phyloP scores from a whole-genome alignment of 2,113 vertebrate genomes.

The Shinisaurus crocodilurus region DNA sequence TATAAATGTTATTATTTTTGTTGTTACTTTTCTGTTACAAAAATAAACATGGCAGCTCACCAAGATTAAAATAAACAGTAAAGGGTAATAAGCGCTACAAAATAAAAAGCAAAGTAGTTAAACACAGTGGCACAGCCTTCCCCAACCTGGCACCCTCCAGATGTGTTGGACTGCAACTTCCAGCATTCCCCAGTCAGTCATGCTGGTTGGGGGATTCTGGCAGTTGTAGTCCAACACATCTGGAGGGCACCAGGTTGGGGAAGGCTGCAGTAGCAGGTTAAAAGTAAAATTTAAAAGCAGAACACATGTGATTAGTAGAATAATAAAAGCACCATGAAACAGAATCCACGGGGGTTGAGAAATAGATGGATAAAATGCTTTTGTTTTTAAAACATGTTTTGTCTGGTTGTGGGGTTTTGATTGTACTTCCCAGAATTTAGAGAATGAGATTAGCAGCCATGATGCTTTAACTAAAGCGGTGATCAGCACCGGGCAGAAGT shows the following conservation, averaged over 20 bases:
- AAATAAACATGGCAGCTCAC: too few species aligned
- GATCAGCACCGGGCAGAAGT: slow-evolving; percentile 82
- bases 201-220: not conserved
- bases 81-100: too few species aligned
- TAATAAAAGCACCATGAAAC: not conserved
- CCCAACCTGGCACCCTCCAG: not conserved
- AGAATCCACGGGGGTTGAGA: not conserved
- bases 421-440: slow-evolving; percentile 76
- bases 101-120: too few species aligned
- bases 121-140: not conserved
- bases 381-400: not conserved
- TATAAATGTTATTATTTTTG: too few species aligned
- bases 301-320: not conserved
- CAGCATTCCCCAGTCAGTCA: not conserved
- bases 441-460: slow-evolving; percentile 84
- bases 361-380: slow-evolving; percentile 8
- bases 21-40: too few species aligned
- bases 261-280: not conserved
- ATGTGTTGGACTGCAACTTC: not conserved
- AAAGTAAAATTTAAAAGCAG: not conserved
- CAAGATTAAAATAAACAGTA: too few species aligned
- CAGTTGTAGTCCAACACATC: not conserved
- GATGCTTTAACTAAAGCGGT: slow-evolving; percentile 80
- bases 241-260: too few species aligned
- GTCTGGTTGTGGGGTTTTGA: not conserved